These are phyloP conservation scores for Sturnira hondurensis DNA, from an alignment of 2,113 vertebrate species.

Conservation along the genomic window DNA sequence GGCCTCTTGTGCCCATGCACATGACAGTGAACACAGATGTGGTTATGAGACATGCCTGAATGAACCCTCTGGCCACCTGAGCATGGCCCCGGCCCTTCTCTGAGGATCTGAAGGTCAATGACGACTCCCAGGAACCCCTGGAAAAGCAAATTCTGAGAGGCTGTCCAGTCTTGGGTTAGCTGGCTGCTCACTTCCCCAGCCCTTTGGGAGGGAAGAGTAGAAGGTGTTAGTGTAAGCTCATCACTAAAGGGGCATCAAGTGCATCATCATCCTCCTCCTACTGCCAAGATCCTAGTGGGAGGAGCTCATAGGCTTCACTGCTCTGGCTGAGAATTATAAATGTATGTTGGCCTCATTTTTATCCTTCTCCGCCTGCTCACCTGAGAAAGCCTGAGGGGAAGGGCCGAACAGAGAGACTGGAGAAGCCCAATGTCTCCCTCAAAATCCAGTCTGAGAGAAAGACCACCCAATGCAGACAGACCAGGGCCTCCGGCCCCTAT, in stretches of 20 bases:
- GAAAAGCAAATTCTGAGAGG: background rate
- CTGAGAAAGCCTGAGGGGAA: background rate
- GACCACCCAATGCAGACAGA: background rate
- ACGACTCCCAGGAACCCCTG: background rate
- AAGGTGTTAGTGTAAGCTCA: background rate
- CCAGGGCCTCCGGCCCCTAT: too few species aligned
- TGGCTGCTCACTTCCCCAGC: rapidly evolving
- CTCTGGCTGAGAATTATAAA: background rate
- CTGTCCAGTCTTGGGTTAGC: background rate
- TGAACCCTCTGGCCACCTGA: conserved; percentile 68
- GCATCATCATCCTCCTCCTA: conserved; percentile 5
- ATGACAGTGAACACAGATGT: conserved; percentile 76
- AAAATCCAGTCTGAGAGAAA: background rate
- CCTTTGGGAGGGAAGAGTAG: background rate
- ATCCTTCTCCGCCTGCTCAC: background rate
- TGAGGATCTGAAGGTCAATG: conserved; percentile 10
- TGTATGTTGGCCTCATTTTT: background rate
- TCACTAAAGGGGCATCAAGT: conserved; percentile 33
- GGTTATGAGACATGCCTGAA: conserved; percentile 73
- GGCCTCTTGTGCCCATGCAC: conserved; percentile 70
- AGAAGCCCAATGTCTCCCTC: background rate
- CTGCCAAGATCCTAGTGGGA: background rate
- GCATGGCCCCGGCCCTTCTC: conserved; percentile 16
- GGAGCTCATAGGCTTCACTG: background rate
- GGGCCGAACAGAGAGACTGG: background rate